These are phyloP conservation scores for Zeugodacus cucurbitae DNA, from an alignment of 1,140 invertebrate species.

Conservation along the genomic window DNA sequence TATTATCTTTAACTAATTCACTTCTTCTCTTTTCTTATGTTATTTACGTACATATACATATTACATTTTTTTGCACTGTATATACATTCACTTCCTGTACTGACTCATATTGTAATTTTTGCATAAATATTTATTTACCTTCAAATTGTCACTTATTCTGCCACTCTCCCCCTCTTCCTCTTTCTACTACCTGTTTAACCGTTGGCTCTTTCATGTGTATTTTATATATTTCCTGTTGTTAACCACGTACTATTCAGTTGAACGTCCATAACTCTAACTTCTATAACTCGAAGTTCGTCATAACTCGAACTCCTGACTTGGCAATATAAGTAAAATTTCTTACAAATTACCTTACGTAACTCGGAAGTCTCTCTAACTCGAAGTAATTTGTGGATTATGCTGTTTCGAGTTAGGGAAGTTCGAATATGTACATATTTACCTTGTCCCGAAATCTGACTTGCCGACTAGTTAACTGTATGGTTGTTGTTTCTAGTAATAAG, in stretches of 20 bases:
- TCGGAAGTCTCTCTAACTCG: no score
- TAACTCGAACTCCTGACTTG: no score
- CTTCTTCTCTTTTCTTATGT: no score
- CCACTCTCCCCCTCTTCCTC: neutral
- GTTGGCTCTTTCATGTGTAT: neutral
- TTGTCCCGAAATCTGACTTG: neutral
- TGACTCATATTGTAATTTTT: neutral
- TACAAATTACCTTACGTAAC: no score
- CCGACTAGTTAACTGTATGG: neutral
- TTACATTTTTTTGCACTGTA: no score
- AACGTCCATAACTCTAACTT: no score
- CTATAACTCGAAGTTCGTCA: no score
- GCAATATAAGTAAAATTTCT: no score
- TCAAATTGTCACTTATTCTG: neutral
- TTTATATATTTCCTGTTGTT: neutral
- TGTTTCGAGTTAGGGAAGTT: no score
- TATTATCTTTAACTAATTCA: no score
- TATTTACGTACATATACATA: no score
- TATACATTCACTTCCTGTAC: conserved; percentile 33
- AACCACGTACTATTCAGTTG: neutral
- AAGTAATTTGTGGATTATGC: no score
- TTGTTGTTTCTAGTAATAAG: neutral
- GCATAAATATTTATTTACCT: conserved; percentile 33
- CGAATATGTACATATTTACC: neutral
- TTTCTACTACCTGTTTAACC: neutral